A percentile compares a stretch with the other conserved stretches of the same genome.
Evolutionary conservation across 2,888 invertebrate genomes (phyloP).

Genomic region (Phaonia tiefii): DNA sequence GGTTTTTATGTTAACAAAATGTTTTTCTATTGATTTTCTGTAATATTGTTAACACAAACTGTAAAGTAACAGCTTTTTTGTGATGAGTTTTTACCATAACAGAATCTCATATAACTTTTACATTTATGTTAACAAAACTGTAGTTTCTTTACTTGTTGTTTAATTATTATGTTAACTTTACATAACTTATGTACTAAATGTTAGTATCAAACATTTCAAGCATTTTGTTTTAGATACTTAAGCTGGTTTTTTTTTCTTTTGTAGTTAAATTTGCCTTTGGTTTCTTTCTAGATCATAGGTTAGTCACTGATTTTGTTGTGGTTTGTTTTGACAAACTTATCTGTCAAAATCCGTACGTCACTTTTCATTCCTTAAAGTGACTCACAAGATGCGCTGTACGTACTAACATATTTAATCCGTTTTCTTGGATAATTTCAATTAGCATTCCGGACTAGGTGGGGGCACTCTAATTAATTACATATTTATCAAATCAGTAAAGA

Average conservation of each 20-base stretch:
- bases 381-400: neutral
- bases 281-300: conserved; percentile 4
- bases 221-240: conserved; percentile 12
- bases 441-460: conserved; percentile 60
- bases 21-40: no score
- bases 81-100: no score
- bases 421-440: conserved; percentile 48
- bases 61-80: no score
- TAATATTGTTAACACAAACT: no score
- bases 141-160: neutral
- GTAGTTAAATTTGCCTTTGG: neutral
- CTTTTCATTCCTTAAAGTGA: conserved; percentile 38
- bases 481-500: conserved; percentile 44
- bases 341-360: no score
- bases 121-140: neutral
- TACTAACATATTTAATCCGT: conserved; percentile 18
- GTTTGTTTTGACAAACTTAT: neutral
- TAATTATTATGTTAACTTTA: neutral
- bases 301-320: conserved; percentile 18
- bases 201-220: conserved; percentile 52
- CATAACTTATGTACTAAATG: conserved; percentile 3
- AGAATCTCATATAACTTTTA: no score
- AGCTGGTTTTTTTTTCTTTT: no score
- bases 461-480: conserved; percentile 44
- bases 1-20: no score